Evolutionary conservation across 2,888 invertebrate species (phyloP), one percentile per base, ranked within the genome.

Genomic region (Agriopis aurantiaria): DNA sequence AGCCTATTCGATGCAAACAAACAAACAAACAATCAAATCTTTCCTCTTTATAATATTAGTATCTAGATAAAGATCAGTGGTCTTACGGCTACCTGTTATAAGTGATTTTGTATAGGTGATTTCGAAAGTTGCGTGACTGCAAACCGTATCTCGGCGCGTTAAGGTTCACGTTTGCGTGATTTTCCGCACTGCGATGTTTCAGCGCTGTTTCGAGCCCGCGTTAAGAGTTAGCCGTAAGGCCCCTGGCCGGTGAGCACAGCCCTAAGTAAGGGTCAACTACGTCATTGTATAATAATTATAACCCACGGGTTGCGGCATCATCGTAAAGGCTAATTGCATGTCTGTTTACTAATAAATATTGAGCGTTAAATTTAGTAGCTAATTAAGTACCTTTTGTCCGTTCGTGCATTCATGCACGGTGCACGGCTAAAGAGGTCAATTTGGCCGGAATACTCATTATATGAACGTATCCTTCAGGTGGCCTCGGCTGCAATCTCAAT

Each of bases 371-470:
- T 49, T 14, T 43, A 11, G 48, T 68, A 41, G n/a, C 43, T 65
- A 62, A 58, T 65, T 33, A 60, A 69, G 60, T 68, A 59, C 68
- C 73, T 76, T 79, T 77, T 78, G 71, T 82, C 74, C 74, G 75
- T 78, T 83, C 78, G 75, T 78, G 79, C 60, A 73, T 77, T 69
- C 77, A 76, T 75, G 78, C 77, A 79, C 77, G 56, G 61, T 69
- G 74, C 45, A n/a, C 52, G 17, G 14, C 17, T 41, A 84, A 82
- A 76, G 76, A 78, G 80, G 80, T 82, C 82, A 79, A 81, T 78
- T 72, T 70, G 74, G 73, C 41, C 51, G 64, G 74, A 81, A 82
- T 79, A 76, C 76, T 78, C 71, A 75, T 76, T 78, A 77, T 77
- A 80, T 45, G 69, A 72, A 64, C 74, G 76, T 79, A 80, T 82